Conservation (phyloP, 2,113 vertebrate genomes). For the Cranoglanis bouderius region DNA sequence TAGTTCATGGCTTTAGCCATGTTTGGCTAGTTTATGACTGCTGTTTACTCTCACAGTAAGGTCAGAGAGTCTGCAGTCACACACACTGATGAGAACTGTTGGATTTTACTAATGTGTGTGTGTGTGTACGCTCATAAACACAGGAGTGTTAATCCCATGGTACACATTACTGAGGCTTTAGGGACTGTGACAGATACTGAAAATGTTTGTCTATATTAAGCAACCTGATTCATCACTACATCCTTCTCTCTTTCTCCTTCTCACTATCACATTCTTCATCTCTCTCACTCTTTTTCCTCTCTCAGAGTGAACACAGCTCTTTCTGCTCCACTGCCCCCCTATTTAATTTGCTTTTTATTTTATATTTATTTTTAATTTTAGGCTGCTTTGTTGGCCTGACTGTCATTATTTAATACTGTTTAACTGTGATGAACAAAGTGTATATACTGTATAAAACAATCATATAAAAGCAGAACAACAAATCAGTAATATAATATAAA, state of each 20-base stretch:
- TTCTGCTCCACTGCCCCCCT: not conserved
- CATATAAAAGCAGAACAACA: not conserved
- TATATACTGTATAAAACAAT: not conserved
- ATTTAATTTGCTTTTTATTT: not conserved
- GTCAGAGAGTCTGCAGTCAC: not conserved
- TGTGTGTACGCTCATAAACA: slow-evolving; percentile 44
- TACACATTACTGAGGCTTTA: slow-evolving; percentile 29
- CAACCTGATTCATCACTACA: slow-evolving; percentile 43
- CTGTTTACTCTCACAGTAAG: slow-evolving; percentile 33
- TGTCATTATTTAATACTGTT: not conserved
- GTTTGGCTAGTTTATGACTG: slow-evolving; percentile 26
- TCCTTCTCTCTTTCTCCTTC: slow-evolving; percentile 14
- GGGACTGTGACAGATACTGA: slow-evolving; percentile 41
- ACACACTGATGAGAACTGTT: slow-evolving; percentile 14
- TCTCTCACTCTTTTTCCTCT: not conserved
- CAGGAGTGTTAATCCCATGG: slow-evolving; percentile 44
- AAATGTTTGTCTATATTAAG: slow-evolving; percentile 52
- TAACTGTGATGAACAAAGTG: not conserved
- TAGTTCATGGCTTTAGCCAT: slow-evolving; percentile 23
- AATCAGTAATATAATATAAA: not conserved
- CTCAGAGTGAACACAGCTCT: not conserved
- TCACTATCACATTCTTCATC: not conserved
- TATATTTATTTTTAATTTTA: not conserved
- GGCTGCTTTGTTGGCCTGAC: not conserved
- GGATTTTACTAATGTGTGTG: not conserved